These are phyloP conservation scores for Bombus breviceps DNA, from an alignment of 1,140 invertebrate species.

Conservation along the genomic window DNA sequence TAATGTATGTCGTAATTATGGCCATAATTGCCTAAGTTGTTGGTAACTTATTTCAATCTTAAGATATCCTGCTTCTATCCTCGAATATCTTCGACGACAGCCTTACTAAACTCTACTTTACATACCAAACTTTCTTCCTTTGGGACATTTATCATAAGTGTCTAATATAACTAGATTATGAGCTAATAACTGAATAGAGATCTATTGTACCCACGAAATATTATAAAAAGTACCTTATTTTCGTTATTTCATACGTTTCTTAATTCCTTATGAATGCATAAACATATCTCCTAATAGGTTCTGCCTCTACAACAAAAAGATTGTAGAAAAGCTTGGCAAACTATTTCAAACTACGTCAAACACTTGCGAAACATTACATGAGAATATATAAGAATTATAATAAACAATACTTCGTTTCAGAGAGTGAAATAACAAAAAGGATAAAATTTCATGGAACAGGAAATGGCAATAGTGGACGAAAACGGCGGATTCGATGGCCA, in stretches of 20 bases:
- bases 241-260: too few relatives aligned
- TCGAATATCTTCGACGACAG: slow-evolving; percentile 35
- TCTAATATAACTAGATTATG: too few relatives aligned
- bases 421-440: background rate
- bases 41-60: slow-evolving; percentile 80
- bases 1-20: slow-evolving; percentile 81
- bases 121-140: background rate
- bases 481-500: slow-evolving; percentile 5
- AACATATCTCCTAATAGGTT: too few relatives aligned
- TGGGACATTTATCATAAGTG: background rate
- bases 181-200: too few relatives aligned
- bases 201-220: too few relatives aligned
- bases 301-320: too few relatives aligned
- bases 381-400: background rate
- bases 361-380: too few relatives aligned
- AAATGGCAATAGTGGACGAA: background rate
- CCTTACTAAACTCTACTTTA: background rate
- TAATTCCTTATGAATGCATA: too few relatives aligned
- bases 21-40: slow-evolving; percentile 80
- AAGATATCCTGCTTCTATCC: slow-evolving; percentile 50
- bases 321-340: too few relatives aligned
- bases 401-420: background rate
- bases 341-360: too few relatives aligned
- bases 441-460: background rate
- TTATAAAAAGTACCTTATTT: too few relatives aligned